Evolutionary conservation across 2,797 vertebrate genomes (phyloP).

Genomic region (Mormyrops boulengeri): DNA sequence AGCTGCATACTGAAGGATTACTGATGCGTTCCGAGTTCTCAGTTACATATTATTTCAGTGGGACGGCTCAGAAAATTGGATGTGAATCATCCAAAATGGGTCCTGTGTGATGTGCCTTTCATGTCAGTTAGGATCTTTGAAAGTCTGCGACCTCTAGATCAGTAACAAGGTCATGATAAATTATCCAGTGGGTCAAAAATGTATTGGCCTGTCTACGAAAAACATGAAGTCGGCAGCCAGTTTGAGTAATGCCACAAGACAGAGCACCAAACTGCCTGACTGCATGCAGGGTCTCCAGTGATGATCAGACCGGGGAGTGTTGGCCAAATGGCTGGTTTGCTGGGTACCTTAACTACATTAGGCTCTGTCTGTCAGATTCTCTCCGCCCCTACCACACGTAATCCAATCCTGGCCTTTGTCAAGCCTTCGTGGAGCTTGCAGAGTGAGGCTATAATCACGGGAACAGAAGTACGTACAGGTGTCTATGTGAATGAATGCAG

Average conservation of each 20-base stretch:
- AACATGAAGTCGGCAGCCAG: neutral
- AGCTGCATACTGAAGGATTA: neutral
- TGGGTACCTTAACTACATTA: neutral
- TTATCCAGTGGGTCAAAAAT: neutral
- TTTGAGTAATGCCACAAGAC: neutral
- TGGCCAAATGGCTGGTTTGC: neutral
- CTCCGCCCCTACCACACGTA: neutral
- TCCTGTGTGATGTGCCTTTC: neutral
- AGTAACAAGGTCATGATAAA: neutral
- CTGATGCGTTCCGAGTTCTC: neutral
- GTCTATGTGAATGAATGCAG: neutral
- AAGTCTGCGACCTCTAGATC: neutral
- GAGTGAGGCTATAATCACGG: neutral
- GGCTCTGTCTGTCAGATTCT: neutral
- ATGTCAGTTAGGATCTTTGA: neutral
- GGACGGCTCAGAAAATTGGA: neutral
- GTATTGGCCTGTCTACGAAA: neutral
- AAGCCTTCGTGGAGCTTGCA: neutral
- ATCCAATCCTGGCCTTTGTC: neutral
- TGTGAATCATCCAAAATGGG: neutral
- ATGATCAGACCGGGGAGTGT: neutral
- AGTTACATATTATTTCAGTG: neutral
- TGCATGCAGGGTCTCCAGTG: neutral
- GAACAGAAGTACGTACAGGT: slow-evolving; percentile 1
- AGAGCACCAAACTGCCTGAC: neutral